Evolutionary conservation across 2,888 invertebrate genomes (phyloP), one percentile per base, ranked within the genome.

Genomic region (Agriopis marginaria): DNA sequence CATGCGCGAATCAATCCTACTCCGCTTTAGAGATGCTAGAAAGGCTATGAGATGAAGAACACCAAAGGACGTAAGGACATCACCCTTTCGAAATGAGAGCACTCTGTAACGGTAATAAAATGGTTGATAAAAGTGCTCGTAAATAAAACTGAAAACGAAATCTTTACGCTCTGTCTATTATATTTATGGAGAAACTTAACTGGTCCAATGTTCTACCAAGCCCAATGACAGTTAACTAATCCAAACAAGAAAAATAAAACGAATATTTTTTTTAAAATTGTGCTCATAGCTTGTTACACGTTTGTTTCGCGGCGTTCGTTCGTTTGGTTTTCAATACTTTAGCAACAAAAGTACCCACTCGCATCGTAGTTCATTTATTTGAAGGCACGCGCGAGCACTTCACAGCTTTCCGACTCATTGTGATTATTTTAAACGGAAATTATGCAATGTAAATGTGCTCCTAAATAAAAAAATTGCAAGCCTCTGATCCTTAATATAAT

Each of bases 1-100:
- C 93, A 90, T 90, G 93, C 93, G 93, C 82, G 78, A 55, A 76
- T 68, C 62, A 71, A 75, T 74, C 78, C 74, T 74, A 77, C 77
- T 75, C 73, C 75, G 80, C 79, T 80, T 11, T 84, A 85, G 54
- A 79, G 75, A 77, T 74, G 76, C 84, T 86, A 75, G 84, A 87
- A 78, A 77, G 65, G 77, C 65, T 76, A 75, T 54, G 60, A 54
- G 65, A 67, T 66, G 55, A 67, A 56, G 47, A 74, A 62, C 60
- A 66, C 62, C 66, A 65, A 64, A 63, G 47, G 60, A 56, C 39
- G 14, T 17, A n/a, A 12, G 63, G 58, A 63, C 65, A 47, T 51
- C 66, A 56, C 23, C 60, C 63, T 53, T 49, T 45, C 42, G 49
- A 66, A 63, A 66, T 58, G 63, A 63, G 66, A 53, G 58, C 67